phyloP scores from a whole-genome alignment of 1,140 invertebrate genomes.

The Drosophila malerkotliana region DNA sequence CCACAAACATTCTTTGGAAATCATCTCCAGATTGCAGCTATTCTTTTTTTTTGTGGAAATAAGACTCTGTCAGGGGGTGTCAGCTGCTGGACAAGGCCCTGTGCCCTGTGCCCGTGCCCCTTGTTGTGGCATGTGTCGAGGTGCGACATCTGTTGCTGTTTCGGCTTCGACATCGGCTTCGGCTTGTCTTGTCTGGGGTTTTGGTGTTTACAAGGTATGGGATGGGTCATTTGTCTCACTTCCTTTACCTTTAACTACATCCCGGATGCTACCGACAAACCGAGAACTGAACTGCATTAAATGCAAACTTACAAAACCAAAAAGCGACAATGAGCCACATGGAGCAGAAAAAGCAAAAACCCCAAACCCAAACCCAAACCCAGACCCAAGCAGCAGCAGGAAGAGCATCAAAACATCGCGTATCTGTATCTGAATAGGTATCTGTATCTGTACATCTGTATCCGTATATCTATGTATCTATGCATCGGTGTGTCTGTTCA shows the following conservation, averaged over 20 bases:
- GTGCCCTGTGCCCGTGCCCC: slow-evolving; percentile 60
- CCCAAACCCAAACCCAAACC: slow-evolving; percentile 5
- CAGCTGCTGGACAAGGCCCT: slow-evolving; percentile 49
- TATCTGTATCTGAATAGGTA: slow-evolving; percentile 12
- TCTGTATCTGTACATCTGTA: slow-evolving; percentile 6
- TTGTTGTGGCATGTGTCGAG: slow-evolving; percentile 69
- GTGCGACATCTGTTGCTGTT: slow-evolving; percentile 69
- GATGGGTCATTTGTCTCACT: slow-evolving; percentile 75
- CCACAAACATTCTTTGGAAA: background rate
- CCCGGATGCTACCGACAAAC: slow-evolving; percentile 72
- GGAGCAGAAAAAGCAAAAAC: slow-evolving; percentile 23
- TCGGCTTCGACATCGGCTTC: background rate
- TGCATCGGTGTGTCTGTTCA: slow-evolving; percentile 41
- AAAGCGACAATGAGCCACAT: slow-evolving; percentile 59
- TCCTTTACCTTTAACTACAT: slow-evolving; percentile 79
- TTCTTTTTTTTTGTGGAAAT: background rate
- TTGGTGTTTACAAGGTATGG: slow-evolving; percentile 38
- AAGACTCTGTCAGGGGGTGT: slow-evolving; percentile 15
- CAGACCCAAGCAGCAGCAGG: slow-evolving; percentile 19
- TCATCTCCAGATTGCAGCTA: slow-evolving; percentile 11
- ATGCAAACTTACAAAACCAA: slow-evolving; percentile 74
- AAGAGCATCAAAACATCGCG: slow-evolving; percentile 25
- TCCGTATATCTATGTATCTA: slow-evolving; percentile 28
- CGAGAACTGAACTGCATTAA: slow-evolving; percentile 64
- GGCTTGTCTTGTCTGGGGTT: slow-evolving; percentile 5